Percentiles rank a stretch among this genome's conserved stretches.
phyloP scores from a whole-genome alignment of 2,888 invertebrate genomes.

The Vannuccia rotundouncinata region DNA sequence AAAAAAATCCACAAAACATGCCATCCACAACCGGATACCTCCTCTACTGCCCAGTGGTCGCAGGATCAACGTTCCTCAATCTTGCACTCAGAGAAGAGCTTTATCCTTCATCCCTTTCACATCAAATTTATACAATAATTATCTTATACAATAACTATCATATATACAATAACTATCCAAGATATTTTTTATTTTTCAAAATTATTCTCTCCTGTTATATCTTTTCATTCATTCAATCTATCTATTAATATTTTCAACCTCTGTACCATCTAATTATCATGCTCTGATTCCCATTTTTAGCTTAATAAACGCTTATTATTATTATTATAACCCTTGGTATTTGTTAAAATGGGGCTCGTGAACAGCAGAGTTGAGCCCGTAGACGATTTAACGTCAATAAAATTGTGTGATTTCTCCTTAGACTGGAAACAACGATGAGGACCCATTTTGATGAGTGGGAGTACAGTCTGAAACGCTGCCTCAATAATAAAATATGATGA shows the following conservation, averaged over 20 bases:
- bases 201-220: constrained; percentile 17
- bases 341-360: too few relatives aligned
- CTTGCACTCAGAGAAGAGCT: constrained; percentile 21
- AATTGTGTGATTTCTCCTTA: too few relatives aligned
- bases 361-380: too few relatives aligned
- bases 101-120: constrained; percentile 13
- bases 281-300: constrained; percentile 26
- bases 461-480: too few relatives aligned
- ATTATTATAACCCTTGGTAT: too few relatives aligned
- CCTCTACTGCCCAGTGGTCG: not conserved
- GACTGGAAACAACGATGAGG: too few relatives aligned
- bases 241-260: constrained; percentile 26
- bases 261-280: constrained; percentile 26
- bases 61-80: constrained; percentile 14
- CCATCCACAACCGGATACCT: not conserved
- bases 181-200: constrained; percentile 17
- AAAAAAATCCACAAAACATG: too few relatives aligned
- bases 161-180: constrained; percentile 18
- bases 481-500: too few relatives aligned
- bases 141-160: not conserved
- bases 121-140: constrained; percentile 16
- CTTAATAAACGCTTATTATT: not conserved
- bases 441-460: too few relatives aligned
- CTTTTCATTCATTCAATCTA: too few relatives aligned
- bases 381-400: too few relatives aligned